phyloP scores from a whole-genome alignment of 2,113 vertebrate species.

The Bubalus kerabau region DNA sequence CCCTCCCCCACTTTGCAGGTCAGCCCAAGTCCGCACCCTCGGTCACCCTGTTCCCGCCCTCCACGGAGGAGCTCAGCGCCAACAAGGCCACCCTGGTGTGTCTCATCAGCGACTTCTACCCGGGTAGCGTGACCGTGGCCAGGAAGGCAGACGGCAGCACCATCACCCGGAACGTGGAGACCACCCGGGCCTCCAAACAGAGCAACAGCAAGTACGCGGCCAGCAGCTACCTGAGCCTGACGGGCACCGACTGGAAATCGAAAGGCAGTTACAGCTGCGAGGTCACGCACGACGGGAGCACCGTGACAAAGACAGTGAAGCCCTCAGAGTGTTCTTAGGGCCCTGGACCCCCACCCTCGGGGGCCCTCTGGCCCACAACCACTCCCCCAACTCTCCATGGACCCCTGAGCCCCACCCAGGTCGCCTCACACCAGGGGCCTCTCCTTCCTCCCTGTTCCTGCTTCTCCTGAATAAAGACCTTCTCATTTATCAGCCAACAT shows the following conservation, averaged over 20 bases:
- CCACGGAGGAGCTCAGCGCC: not conserved
- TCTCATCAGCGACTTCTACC: constrained; percentile 69
- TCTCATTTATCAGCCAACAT: not conserved
- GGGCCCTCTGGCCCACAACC: not conserved
- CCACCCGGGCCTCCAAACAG: constrained; percentile 42
- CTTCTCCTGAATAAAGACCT: not conserved
- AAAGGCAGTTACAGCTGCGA: not conserved
- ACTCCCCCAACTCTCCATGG: not conserved
- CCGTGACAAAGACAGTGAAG: constrained; percentile 13
- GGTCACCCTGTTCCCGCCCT: constrained; percentile 35
- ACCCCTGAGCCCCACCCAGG: accelerated
- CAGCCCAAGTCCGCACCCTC: not conserved
- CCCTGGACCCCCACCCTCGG: accelerated
- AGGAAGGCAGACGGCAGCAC: constrained; percentile 59
- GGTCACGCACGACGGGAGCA: constrained; percentile 68
- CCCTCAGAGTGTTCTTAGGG: constrained; percentile 32
- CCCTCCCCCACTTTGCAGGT: not conserved
- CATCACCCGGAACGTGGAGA: constrained; percentile 45
- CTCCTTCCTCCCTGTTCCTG: accelerated
- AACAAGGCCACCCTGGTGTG: constrained; percentile 71
- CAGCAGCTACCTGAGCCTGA: constrained; percentile 72
- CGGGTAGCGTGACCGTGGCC: constrained; percentile 16
- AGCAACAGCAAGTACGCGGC: constrained; percentile 66
- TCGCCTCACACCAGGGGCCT: not conserved
- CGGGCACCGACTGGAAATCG: constrained; percentile 38